Evolutionary conservation across 2,113 vertebrate species (phyloP).

Genomic region (Spea multiplicata): DNA sequence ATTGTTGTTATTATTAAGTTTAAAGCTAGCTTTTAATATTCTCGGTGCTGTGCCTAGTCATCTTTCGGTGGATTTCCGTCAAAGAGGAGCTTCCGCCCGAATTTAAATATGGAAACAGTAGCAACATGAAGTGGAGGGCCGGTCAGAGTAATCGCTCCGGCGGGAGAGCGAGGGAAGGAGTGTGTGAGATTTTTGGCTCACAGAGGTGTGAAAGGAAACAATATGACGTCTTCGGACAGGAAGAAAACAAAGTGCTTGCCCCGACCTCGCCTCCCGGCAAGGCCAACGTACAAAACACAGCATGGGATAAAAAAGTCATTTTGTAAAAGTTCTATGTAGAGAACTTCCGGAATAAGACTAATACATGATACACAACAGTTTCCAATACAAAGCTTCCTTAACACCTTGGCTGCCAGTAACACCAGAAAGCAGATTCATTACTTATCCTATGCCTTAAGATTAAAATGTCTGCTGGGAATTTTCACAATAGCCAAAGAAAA

Average conservation of each 20-base stretch:
- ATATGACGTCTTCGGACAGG: conserved; percentile 42
- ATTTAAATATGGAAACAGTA: conserved; percentile 6
- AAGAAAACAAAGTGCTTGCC: conserved; percentile 27
- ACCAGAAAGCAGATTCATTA: too few species aligned
- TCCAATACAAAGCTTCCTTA: neutral
- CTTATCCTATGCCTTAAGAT: too few species aligned
- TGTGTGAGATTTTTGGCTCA: conserved; percentile 33
- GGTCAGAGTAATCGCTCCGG: neutral
- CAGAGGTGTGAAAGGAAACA: conserved; percentile 43
- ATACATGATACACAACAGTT: neutral
- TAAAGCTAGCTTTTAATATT: too few species aligned
- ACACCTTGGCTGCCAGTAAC: neutral
- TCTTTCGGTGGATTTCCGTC: too few species aligned
- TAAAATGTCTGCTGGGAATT: too few species aligned
- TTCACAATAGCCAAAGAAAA: too few species aligned
- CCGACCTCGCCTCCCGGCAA: conserved; percentile 16
- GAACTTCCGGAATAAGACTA: conserved; percentile 29
- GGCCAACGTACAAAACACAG: neutral
- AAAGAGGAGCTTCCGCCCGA: neutral
- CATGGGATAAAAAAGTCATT: conserved; percentile 9
- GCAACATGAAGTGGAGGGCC: neutral
- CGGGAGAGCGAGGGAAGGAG: conserved; percentile 12
- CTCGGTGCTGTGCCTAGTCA: too few species aligned
- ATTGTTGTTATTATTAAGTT: too few species aligned
- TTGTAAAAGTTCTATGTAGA: neutral